Percentiles rank a stretch among this genome's conserved stretches.
Evolutionary conservation across 2,888 invertebrate species (phyloP).

Genomic region (Drosophila mulleri): DNA sequence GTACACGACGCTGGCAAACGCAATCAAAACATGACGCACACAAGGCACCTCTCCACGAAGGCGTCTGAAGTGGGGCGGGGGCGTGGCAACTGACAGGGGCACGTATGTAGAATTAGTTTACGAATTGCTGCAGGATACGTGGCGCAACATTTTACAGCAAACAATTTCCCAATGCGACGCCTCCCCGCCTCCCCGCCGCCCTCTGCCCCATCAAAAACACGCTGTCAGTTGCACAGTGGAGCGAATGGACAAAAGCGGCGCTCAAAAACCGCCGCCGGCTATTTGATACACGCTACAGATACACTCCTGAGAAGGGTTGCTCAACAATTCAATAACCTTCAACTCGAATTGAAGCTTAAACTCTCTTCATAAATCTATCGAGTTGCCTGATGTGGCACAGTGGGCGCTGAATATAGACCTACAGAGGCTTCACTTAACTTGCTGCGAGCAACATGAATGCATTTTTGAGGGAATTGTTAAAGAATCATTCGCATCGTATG

Average conservation of each 20-base stretch:
- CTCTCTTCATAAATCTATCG: background rate
- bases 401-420: background rate
- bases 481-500: too few species aligned
- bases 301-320: slow-evolving; percentile 1
- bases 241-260: slow-evolving; percentile 21
- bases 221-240: slow-evolving; percentile 55
- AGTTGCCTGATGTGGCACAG: background rate
- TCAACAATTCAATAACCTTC: slow-evolving; percentile 1
- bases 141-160: slow-evolving; percentile 78
- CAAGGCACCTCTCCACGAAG: slow-evolving; percentile 23
- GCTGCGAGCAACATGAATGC: too few species aligned
- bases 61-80: background rate
- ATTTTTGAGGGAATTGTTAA: too few species aligned
- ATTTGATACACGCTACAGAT: background rate
- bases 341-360: background rate
- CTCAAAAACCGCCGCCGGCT: slow-evolving; percentile 9
- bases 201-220: slow-evolving; percentile 19
- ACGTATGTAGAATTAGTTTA: slow-evolving; percentile 81
- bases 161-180: slow-evolving; percentile 59
- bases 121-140: slow-evolving; percentile 81
- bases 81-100: slow-evolving; percentile 69
- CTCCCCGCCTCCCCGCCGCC: background rate
- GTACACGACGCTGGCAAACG: slow-evolving; percentile 59
- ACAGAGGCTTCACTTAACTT: too few species aligned
- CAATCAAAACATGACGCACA: slow-evolving; percentile 80